Evolutionary conservation across 2,797 vertebrate species (phyloP).

Genomic region (Tinamus major): DNA sequence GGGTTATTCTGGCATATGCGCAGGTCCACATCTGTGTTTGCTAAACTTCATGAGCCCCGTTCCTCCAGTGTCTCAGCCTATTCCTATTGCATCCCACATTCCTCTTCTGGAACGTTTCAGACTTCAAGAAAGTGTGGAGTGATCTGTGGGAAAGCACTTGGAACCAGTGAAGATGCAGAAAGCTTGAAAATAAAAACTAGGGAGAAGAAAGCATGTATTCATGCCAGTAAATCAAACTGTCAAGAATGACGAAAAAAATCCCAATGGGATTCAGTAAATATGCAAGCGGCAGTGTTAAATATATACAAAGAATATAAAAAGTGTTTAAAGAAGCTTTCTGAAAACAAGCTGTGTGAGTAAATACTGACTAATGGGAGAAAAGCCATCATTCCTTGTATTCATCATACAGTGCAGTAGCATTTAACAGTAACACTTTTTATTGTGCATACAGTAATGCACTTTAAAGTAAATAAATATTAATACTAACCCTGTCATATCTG

Average conservation of each 20-base stretch:
- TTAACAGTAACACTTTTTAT: not conserved
- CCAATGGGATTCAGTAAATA: not conserved
- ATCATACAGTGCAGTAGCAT: not conserved
- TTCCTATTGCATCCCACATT: not conserved
- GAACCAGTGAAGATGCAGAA: not conserved
- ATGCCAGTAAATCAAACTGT: constrained; percentile 4
- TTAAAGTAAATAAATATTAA: not conserved
- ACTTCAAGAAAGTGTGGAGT: not conserved
- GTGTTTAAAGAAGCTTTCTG: not conserved
- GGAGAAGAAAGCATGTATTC: not conserved
- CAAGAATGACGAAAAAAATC: not conserved
- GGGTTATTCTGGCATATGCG: not conserved
- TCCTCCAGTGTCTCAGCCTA: not conserved
- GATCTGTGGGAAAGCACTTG: not conserved
- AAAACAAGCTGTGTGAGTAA: not conserved
- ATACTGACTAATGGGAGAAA: not conserved
- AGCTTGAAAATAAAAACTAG: not conserved
- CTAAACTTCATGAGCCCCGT: not conserved
- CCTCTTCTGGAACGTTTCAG: not conserved
- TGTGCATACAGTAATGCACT: not conserved
- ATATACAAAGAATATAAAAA: not conserved
- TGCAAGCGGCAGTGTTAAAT: not conserved
- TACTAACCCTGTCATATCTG: not conserved
- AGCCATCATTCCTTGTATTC: not conserved
- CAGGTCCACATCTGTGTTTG: not conserved